Percentiles rank a stretch among this genome's conserved stretches.
Evolutionary conservation across 2,113 vertebrate genomes (phyloP).

Genomic region (Barnardius zonarius): DNA sequence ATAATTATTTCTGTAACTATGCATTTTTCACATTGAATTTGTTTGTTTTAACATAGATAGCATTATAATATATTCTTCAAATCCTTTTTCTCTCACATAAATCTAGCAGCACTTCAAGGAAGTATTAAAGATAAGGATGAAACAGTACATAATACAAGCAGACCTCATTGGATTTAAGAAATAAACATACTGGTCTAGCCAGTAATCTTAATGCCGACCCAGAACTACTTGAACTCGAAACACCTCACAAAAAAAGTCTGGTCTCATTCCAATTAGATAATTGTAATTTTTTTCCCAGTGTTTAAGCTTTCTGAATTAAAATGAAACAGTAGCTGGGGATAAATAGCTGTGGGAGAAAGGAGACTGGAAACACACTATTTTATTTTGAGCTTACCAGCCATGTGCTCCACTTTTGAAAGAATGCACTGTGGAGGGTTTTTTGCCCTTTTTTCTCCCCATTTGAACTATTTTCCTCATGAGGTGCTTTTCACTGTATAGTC

Average conservation of each 20-base stretch:
- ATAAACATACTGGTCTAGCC: not conserved
- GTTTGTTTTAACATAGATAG: not conserved
- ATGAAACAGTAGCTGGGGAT: not conserved
- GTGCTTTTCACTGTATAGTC: not conserved
- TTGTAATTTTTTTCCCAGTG: not conserved
- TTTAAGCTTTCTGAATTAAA: not conserved
- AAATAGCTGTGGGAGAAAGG: not conserved
- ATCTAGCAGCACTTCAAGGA: not conserved
- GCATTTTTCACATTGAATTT: not conserved
- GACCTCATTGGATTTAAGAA: not conserved
- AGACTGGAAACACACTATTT: not conserved
- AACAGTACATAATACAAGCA: not conserved
- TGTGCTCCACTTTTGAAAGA: not conserved
- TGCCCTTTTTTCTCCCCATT: fast-evolving
- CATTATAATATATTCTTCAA: not conserved
- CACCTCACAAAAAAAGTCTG: not conserved
- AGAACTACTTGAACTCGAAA: not conserved
- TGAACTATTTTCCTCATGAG: not conserved
- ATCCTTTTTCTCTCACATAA: not conserved
- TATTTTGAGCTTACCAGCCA: not conserved
- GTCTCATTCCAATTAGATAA: not conserved
- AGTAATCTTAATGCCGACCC: not conserved
- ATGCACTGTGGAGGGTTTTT: fast-evolving
- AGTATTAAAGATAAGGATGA: not conserved
- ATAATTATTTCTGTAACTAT: not conserved